Evolutionary conservation across 1,140 invertebrate genomes (phyloP), one percentile per base, ranked within the genome.

Genomic region (Listronotus bonariensis): DNA sequence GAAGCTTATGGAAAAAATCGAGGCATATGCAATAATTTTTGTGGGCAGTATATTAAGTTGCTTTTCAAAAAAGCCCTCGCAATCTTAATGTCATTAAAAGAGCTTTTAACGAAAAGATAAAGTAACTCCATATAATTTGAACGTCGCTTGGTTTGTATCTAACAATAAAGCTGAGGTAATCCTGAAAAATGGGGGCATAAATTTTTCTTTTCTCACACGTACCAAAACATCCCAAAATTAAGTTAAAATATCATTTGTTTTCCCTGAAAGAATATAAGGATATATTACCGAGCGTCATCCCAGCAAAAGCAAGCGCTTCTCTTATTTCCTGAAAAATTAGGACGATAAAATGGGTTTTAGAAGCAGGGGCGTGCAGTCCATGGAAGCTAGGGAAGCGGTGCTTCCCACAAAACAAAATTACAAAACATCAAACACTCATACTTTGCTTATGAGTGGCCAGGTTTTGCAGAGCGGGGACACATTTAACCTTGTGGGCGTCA

Each of bases 231-330:
- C 57, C 57, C 15, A 51, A 60, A 60, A 60, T 60, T 60, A 60
- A 60, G 57, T 60, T 60, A 60, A 60, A 60, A 60, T 60, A 51
- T 51, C 57, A 60, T 60, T 60, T 60, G 48, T 60, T 60, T 60
- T 60, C 57, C 57, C 38, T 51, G 57, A 51, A 20, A 60, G 57
- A 60, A 49, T 60, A 60, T 60, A 60, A 60, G 57, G 57, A 60
- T 60, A 60, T 60, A 60, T 60, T 49, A 40, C 45, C 34, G 11
- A 6, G 20, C 57, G 20, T 36, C 45, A 45, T 34, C 26, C 11
- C 14, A 40, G 38, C 14, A 17, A 34, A 45, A 26, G 57, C n/a
- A n/a, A n/a, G n/a, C n/a, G n/a, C n/a, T 40, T 60, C 49, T 60
- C 57, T 60, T 45, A 60, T 60, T 60, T 60, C 48, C 57, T 49